phyloP scores from a whole-genome alignment of 2,888 invertebrate genomes.

The Pollenia amentaria region DNA sequence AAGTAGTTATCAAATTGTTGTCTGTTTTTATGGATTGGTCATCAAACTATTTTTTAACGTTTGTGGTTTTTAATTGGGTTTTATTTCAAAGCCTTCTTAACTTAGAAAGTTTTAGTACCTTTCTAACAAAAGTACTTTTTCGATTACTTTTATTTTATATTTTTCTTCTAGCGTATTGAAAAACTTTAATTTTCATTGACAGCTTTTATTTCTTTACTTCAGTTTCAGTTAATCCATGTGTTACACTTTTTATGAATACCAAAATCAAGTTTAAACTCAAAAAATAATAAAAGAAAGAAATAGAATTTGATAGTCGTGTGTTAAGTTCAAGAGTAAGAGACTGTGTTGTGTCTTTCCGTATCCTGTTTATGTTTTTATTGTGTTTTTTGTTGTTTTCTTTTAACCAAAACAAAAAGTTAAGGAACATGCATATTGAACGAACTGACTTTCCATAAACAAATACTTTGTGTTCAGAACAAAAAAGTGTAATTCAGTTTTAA shows the following conservation, averaged over 20 bases:
- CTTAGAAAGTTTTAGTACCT: no score
- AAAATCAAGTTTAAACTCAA: constrained; percentile 13
- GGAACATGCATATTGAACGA: neutral
- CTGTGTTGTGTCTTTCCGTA: constrained; percentile 39
- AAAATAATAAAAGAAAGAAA: neutral
- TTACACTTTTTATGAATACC: neutral
- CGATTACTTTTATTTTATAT: neutral
- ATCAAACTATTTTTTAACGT: no score
- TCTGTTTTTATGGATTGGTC: no score
- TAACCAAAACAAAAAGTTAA: neutral
- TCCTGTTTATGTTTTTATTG: constrained; percentile 64
- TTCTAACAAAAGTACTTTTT: no score
- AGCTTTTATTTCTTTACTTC: neutral
- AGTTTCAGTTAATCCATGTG: constrained; percentile 5
- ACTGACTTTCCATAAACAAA: constrained; percentile 16
- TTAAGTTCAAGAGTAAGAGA: neutral
- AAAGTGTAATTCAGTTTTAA: constrained; percentile 24
- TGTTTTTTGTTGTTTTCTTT: constrained; percentile 29
- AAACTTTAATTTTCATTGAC: neutral
- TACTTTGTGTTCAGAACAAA: constrained; percentile 19
- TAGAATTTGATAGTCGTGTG: neutral
- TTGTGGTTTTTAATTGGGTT: no score
- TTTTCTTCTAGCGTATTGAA: neutral
- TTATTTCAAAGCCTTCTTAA: no score
- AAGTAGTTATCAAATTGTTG: no score